Base-by-base conservation (phyloP, 1,140 invertebrate genomes). In the Rhizoglyphus robini region DNA sequence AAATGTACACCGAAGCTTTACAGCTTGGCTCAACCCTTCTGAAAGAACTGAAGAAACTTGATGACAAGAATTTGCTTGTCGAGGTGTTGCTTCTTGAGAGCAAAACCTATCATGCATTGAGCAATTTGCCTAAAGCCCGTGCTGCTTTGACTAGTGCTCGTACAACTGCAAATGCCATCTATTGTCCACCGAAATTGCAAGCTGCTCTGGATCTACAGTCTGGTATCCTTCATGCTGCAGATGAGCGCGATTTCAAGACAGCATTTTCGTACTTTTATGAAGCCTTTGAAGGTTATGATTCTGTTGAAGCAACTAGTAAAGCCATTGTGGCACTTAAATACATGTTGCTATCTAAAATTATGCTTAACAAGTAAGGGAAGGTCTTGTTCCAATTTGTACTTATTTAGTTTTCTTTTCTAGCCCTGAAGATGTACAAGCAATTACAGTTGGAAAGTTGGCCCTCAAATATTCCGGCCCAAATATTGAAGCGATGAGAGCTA, bases 201-300 rank as follows among this genome's bases (percentile, higher is more conserved):
- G 92, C 92, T 18, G 86, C 92, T 20, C 79, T 99, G 18, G 96
- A 99, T 80, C 79, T 98, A 49, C 95, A 99, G 75, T 98, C 96
- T 34, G 96, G 93, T 64, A 96, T 99, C 69, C 77, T 99, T 23
- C 96, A 99, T 80, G 96, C 96, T 41, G 96, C 95, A 32, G 96
- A 99, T 77, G 96, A 99, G 76, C 85, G 88, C 73, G 96, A 99
- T 74, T 99, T 99, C 76, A 99, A 99, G 82, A 99, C 96, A 70
- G 96, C 96, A 38, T 99, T 96, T 77, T 99, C 96, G 41, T 99
- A 99, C 75, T 99, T 99, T 75, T 99, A 98, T 79, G 96, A 99
- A 81, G 96, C 96, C 38, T 99, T 99, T 79, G 96, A 99, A 81
- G 94, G 94, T 68, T 98, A 95, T 78, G 94, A 99, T 76, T 94